Percentiles rank a stretch among this genome's conserved stretches.
Conservation (phyloP, 2,113 vertebrate species). For the Aix galericulata region DNA sequence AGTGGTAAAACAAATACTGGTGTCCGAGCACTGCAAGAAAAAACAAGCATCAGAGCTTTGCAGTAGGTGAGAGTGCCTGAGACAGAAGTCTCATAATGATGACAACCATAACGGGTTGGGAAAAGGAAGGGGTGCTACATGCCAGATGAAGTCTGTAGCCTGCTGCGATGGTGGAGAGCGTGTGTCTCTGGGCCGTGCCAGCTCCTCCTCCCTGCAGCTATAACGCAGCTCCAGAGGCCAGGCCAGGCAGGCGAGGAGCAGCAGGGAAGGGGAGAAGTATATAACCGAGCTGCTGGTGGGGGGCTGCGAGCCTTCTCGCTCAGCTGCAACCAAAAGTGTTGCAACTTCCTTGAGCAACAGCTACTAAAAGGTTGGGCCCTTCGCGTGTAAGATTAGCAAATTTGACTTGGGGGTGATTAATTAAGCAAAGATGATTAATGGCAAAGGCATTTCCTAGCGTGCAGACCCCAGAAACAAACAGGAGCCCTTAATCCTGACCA, state of each 20-base stretch:
- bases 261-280: background rate
- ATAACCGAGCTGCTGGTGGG: background rate
- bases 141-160: accelerated
- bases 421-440: background rate
- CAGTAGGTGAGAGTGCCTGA: background rate
- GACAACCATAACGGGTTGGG: accelerated
- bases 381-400: background rate
- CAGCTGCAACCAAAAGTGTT: background rate
- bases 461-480: background rate
- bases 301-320: background rate
- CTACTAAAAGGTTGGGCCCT: background rate
- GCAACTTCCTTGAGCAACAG: background rate
- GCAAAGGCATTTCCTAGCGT: background rate
- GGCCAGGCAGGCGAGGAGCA: background rate
- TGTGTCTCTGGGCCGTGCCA: accelerated
- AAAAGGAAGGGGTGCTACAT: background rate
- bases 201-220: background rate
- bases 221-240: background rate
- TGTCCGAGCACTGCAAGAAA: background rate
- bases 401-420: background rate
- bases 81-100: background rate
- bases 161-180: background rate
- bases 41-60: background rate
- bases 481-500: background rate
- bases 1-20: background rate